Evolutionary conservation across 2,797 vertebrate genomes (phyloP).

Genomic region (Hylomyscus alleni): DNA sequence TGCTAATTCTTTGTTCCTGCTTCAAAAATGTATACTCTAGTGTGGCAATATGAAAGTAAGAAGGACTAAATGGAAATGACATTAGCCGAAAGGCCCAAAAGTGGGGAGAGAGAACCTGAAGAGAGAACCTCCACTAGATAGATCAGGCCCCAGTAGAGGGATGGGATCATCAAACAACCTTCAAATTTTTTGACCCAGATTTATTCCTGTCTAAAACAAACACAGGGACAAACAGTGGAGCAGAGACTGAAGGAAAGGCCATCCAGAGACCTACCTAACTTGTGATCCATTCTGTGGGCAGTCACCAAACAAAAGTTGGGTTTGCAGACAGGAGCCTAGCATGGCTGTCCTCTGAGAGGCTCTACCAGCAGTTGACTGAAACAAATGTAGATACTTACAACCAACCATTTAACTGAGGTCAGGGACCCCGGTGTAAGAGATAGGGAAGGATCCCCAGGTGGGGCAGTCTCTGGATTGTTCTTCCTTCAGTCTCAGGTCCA

Average conservation of each 20-base stretch:
- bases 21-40: not conserved
- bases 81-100: not conserved
- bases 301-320: not conserved
- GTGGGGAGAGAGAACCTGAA: not conserved
- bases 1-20: conserved; percentile 21
- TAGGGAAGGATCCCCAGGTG: not conserved
- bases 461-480: too few relatives aligned
- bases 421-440: not conserved
- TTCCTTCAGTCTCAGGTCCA: too few relatives aligned
- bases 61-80: not conserved
- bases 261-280: not conserved
- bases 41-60: conserved; percentile 14
- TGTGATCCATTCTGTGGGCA: not conserved
- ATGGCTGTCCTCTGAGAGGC: not conserved
- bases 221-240: not conserved
- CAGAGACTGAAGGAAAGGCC: not conserved
- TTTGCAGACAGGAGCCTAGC: not conserved
- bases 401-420: not conserved
- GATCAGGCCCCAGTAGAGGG: not conserved
- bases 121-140: not conserved
- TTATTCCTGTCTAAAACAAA: not conserved
- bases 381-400: not conserved
- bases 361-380: not conserved
- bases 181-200: not conserved
- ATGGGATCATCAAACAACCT: not conserved